Conservation (phyloP, 1,140 invertebrate species). For the Pomacea maculata region DNA sequence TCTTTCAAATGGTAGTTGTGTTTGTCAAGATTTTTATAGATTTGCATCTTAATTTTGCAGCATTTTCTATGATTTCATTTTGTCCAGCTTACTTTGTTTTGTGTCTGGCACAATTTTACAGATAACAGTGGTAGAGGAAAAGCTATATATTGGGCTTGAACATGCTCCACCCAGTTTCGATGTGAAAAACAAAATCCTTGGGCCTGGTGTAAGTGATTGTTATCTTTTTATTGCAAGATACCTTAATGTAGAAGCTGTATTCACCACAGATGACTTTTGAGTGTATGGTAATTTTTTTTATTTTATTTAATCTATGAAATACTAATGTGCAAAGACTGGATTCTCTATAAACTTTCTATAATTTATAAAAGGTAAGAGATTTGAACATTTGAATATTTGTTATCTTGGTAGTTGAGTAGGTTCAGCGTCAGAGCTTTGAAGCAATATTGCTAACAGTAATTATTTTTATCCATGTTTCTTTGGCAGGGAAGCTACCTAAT, state of each 20-base stretch:
- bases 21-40: background rate
- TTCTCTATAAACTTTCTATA: background rate
- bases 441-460: background rate
- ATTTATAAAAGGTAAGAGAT: background rate
- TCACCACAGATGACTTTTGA: too few relatives aligned
- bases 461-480: background rate
- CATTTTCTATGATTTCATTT: background rate
- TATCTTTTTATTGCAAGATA: background rate
- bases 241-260: too few relatives aligned
- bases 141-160: slow-evolving; percentile 80
- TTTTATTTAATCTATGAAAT: background rate
- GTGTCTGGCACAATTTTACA: slow-evolving; percentile 46
- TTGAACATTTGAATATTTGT: background rate
- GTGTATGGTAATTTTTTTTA: background rate
- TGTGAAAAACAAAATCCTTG: slow-evolving; percentile 78
- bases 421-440: background rate
- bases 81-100: background rate
- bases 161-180: slow-evolving; percentile 80
- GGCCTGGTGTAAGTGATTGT: slow-evolving; percentile 64
- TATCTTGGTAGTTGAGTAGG: background rate
- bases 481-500: slow-evolving; percentile 77
- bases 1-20: too few relatives aligned
- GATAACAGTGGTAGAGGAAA: slow-evolving; percentile 71
- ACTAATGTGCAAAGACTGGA: too few relatives aligned
- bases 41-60: background rate